Evolutionary conservation across 2,113 vertebrate genomes (phyloP).

Genomic region (Cavia porcellus): DNA sequence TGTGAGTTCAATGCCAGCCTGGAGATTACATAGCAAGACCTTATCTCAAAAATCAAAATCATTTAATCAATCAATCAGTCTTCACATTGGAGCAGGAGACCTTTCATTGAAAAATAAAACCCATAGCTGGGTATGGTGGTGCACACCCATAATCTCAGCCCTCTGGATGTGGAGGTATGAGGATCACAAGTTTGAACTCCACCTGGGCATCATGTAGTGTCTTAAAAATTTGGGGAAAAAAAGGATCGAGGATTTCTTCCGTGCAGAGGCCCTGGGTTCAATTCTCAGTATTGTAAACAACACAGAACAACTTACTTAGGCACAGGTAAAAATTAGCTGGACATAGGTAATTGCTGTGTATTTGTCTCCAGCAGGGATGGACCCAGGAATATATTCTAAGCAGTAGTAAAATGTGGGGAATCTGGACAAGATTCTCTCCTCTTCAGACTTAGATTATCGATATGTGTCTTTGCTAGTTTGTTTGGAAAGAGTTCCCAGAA

Average conservation of each 20-base stretch:
- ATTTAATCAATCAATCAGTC: not conserved
- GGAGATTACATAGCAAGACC: not conserved
- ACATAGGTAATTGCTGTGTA: not conserved
- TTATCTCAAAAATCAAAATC: not conserved
- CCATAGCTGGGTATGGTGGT: not conserved
- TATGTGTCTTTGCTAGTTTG: slow-evolving; percentile 42
- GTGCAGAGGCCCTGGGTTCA: not conserved
- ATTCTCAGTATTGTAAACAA: not conserved
- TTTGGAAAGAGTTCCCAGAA: slow-evolving; percentile 60
- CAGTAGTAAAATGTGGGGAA: not conserved
- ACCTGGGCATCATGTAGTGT: not conserved
- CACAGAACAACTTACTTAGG: not conserved
- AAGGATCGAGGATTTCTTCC: not conserved
- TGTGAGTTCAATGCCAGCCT: not conserved
- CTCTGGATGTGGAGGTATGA: not conserved
- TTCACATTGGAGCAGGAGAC: slow-evolving; percentile 48
- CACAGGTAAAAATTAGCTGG: not conserved
- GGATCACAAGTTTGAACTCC: not conserved
- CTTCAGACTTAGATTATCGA: slow-evolving; percentile 21
- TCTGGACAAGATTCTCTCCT: not conserved
- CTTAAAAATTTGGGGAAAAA: not conserved
- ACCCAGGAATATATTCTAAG: slow-evolving; percentile 24
- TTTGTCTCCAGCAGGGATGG: not conserved
- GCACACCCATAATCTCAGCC: not conserved
- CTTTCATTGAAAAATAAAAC: slow-evolving; percentile 18